phyloP scores from a whole-genome alignment of 2,113 vertebrate species.

The Strix aluco region DNA sequence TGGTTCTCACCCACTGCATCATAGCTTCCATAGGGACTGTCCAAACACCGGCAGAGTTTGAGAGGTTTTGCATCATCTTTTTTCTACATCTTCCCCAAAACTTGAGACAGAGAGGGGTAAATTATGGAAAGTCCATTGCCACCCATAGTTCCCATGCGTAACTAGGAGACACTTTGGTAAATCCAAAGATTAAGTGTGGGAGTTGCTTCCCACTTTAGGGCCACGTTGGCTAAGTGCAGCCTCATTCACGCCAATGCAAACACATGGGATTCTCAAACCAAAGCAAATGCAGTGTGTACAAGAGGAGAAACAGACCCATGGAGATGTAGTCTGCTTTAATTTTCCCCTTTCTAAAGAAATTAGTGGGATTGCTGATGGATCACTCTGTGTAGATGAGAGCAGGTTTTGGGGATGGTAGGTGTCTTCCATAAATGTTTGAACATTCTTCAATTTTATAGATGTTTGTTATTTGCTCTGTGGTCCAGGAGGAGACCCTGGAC shows the following conservation, averaged over 20 bases:
- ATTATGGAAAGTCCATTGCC: neutral
- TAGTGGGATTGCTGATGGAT: neutral
- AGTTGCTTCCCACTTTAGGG: neutral
- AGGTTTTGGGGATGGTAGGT: neutral
- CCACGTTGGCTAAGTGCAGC: neutral
- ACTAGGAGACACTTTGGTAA: neutral
- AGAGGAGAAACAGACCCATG: neutral
- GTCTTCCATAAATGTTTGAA: neutral
- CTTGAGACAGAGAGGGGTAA: neutral
- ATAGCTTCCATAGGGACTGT: neutral
- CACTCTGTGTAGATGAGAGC: neutral
- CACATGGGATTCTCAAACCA: rapidly evolving
- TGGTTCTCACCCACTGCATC: neutral
- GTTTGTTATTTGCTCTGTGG: neutral
- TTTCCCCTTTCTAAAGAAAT: neutral
- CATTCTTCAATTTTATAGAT: neutral
- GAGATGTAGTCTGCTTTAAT: neutral
- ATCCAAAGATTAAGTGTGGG: neutral
- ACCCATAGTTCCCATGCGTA: rapidly evolving
- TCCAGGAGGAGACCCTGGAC: neutral
- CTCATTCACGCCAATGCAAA: neutral
- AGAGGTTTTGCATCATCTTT: neutral
- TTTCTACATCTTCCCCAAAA: neutral
- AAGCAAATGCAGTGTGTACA: neutral
- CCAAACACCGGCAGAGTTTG: neutral